Conservation (phyloP, 2,888 invertebrate species). For the Tolmerus cingulatus region DNA sequence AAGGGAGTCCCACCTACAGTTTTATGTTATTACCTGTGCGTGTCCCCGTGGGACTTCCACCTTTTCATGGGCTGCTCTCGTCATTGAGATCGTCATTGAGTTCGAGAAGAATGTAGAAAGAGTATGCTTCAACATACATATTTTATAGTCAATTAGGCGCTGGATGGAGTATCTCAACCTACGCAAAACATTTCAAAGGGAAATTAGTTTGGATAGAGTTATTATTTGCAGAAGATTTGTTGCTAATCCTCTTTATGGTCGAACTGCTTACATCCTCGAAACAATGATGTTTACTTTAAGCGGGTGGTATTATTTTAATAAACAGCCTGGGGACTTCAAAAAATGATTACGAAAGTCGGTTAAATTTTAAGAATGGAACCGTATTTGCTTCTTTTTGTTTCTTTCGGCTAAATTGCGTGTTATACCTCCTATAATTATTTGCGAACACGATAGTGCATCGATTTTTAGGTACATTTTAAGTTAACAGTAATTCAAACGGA, state of each 20-base stretch:
- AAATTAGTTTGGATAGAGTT: neutral
- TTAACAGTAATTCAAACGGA: too few species aligned
- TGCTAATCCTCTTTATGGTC: neutral
- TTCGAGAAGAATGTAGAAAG: neutral
- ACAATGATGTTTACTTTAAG: too few species aligned
- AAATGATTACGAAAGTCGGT: too few species aligned
- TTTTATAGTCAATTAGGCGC: neutral
- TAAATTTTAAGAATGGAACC: too few species aligned
- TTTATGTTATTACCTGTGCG: neutral
- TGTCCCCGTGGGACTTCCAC: neutral
- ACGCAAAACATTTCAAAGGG: neutral
- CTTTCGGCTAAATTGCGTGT: too few species aligned
- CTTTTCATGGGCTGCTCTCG: neutral
- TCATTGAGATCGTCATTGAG: neutral
- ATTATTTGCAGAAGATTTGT: neutral
- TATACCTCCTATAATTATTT: too few species aligned
- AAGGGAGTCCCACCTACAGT: neutral
- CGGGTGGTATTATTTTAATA: too few species aligned
- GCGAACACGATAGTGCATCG: too few species aligned
- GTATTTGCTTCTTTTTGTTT: too few species aligned
- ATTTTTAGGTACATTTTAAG: too few species aligned
- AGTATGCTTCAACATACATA: neutral
- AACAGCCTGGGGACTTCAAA: too few species aligned
- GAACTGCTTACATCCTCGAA: neutral
- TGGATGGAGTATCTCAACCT: neutral